These are phyloP conservation scores for Cosmopolites sordidus DNA, from an alignment of 2,888 invertebrate genomes.

Conservation along the genomic window DNA sequence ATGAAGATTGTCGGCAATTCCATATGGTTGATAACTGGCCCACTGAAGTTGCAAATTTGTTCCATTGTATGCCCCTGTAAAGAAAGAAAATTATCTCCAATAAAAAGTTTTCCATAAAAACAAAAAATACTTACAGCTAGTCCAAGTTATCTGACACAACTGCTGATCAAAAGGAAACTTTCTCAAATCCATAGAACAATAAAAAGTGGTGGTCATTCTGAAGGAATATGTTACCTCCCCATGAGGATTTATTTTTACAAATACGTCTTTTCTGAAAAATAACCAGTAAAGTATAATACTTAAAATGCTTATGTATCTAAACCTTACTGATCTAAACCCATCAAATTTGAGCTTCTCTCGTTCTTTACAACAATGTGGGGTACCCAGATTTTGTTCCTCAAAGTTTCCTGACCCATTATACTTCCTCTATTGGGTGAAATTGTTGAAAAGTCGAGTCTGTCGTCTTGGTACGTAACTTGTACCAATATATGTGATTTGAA, in stretches of 20 bases:
- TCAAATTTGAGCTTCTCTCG: conserved; percentile 67
- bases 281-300: background rate
- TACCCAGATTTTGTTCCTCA: conserved; percentile 72
- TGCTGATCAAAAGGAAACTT: conserved; percentile 88
- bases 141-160: conserved; percentile 67
- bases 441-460: conserved; percentile 62
- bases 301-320: too few relatives aligned
- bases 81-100: too few relatives aligned
- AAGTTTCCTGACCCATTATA: conserved; percentile 66
- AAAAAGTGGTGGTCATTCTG: conserved; percentile 74
- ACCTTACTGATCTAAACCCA: conserved; percentile 63
- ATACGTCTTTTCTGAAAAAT: conserved; percentile 61
- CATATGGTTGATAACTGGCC: conserved; percentile 71
- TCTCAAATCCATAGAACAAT: conserved; percentile 80
- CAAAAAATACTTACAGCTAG: conserved; percentile 33
- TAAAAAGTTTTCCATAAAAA: too few relatives aligned
- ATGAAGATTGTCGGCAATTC: conserved; percentile 70
- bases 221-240: conserved; percentile 79
- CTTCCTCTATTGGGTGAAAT: conserved; percentile 64
- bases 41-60: conserved; percentile 71
- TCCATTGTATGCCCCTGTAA: conserved; percentile 75
- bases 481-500: conserved; percentile 78
- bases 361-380: conserved; percentile 79
- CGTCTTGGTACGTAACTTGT: conserved; percentile 73
- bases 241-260: conserved; percentile 72